Evolutionary conservation across 2,113 vertebrate genomes (phyloP), one percentile per base, ranked within the genome.

Genomic region (Odocoileus virginianus): DNA sequence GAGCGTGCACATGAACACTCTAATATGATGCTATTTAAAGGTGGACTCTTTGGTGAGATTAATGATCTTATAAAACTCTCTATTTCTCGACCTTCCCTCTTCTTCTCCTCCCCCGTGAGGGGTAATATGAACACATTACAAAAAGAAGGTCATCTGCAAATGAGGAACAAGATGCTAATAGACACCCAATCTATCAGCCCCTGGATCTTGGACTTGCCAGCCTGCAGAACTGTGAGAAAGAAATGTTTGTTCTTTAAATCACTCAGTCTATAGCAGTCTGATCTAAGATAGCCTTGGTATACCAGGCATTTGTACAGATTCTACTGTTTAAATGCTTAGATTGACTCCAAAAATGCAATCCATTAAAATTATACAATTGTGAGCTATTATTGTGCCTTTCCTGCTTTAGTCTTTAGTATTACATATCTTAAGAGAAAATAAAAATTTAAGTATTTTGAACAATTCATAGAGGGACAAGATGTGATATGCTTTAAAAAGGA

Each of bases 391-490:
- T 92, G 2, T 76, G 7, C 58, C 14, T 76, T 57, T 27, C 23
- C 40, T 64, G 16, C 15, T 33, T 7, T 27, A 61, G 4, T 57
- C 21, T 96, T 89, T 88, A 89, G 71, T 88, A 54, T 61, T 90
- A 1, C 71, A 47, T 14, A 45, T 45, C n/a, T 88, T 76, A 83
- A 57, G 12, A 94, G 16, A 47, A 82, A 81, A n/a, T 55, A 7
- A 90, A 93, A 93, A 91, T 64, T 55, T 83, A 92, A 54, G 1
- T 76, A 47, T 45, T 28, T 71, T 43, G 84, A 91, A 43, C 0
- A 84, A 82, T 74, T 91, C 47, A 30, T 19, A 93, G 5, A 67
- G 25, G 92, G 33, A 74, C 33, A 87, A 87, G 79, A 90, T 91
- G 1, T 61, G 8, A 91, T 21, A 95, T 94, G 1, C 12, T 97